Evolutionary conservation across 1,140 invertebrate genomes (phyloP).

Genomic region (Drosophila setifemur): DNA sequence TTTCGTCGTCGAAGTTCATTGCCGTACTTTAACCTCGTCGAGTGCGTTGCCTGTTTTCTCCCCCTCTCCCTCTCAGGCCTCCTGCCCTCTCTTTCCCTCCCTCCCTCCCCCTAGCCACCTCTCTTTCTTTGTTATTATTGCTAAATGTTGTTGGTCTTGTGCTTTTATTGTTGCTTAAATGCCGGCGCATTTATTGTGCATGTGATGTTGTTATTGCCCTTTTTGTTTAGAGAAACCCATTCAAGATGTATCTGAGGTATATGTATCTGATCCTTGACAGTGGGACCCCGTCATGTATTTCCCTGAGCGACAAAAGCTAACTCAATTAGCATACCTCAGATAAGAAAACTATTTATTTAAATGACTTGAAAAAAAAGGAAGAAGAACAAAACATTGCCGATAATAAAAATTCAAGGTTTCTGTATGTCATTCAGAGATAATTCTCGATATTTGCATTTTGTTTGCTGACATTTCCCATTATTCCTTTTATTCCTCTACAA

Average conservation of each 20-base stretch:
- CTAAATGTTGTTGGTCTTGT: neutral
- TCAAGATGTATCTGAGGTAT: neutral
- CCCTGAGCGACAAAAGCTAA: too few species aligned
- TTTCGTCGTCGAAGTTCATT: conserved; percentile 68
- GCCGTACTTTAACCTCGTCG: conserved; percentile 67
- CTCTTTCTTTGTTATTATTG: conserved; percentile 24
- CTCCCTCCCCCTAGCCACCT: conserved; percentile 1
- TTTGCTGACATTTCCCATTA: too few species aligned
- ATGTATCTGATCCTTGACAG: conserved; percentile 16
- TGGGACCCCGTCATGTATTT: too few species aligned
- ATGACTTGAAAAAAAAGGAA: neutral
- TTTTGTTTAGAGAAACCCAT: neutral
- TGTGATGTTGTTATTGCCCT: neutral
- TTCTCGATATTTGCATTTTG: neutral
- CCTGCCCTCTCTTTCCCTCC: neutral
- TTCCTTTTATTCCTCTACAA: too few species aligned
- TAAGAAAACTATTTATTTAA: conserved; percentile 5
- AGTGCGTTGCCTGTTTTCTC: conserved; percentile 58
- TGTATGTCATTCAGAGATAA: neutral
- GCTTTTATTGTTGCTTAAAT: conserved; percentile 15
- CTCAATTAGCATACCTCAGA: conserved; percentile 8
- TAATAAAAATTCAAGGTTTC: neutral
- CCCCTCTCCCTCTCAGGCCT: conserved; percentile 4
- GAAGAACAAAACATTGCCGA: neutral
- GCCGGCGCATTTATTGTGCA: conserved; percentile 45